These are phyloP conservation scores for Protobothrops flavoviridis DNA, from an alignment of 2,113 vertebrate genomes.

Conservation along the genomic window DNA sequence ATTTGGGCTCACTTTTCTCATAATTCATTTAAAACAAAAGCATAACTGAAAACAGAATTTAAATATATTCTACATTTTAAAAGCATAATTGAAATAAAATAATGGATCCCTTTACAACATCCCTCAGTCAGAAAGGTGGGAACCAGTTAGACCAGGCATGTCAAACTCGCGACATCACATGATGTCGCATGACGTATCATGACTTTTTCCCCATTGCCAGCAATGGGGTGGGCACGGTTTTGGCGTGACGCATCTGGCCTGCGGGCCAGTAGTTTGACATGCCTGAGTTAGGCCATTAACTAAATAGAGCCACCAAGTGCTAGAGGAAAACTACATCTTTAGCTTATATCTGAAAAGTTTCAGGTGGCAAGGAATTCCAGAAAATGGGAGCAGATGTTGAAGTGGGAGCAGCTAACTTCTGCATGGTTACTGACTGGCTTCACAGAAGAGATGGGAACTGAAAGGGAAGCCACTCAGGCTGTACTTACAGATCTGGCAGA, in stretches of 20 bases:
- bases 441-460: neutral
- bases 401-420: neutral
- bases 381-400: neutral
- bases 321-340: neutral
- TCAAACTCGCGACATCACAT: too few relatives aligned
- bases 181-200: too few relatives aligned
- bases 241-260: too few relatives aligned
- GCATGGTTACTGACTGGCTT: neutral
- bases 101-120: neutral
- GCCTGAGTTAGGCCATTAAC: neutral
- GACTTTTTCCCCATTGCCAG: too few relatives aligned
- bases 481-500: neutral
- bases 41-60: neutral
- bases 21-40: neutral
- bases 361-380: neutral
- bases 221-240: too few relatives aligned
- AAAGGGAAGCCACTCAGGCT: neutral
- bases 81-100: neutral
- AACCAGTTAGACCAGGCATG: neutral
- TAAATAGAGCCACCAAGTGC: neutral
- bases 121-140: neutral
- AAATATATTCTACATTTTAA: neutral
- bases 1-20: neutral
- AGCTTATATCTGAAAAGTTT: neutral
- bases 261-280: too few relatives aligned